phyloP scores from a whole-genome alignment of 2,113 vertebrate genomes.

The Glaucomys volans region DNA sequence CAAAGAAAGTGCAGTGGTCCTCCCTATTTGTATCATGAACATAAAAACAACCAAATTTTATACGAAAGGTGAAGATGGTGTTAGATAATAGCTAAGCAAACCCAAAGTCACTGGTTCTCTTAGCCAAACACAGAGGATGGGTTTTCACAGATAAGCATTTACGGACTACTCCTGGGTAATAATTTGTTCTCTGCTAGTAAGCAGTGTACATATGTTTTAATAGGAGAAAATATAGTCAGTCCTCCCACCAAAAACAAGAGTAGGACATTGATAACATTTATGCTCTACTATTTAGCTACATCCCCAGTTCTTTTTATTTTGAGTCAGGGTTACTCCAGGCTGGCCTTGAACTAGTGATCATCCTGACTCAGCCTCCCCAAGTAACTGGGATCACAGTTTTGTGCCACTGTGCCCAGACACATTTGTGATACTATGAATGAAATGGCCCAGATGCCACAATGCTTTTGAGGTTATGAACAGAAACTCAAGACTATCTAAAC shows the following conservation, averaged over 20 bases:
- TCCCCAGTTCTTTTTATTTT: no score
- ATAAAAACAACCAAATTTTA: neutral
- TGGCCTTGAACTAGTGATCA: no score
- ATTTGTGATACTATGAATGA: neutral
- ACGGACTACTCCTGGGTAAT: neutral
- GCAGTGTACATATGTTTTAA: neutral
- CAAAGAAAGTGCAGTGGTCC: neutral
- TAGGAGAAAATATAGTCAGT: neutral
- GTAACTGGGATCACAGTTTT: no score
- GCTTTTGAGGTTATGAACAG: neutral
- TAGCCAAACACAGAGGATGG: neutral
- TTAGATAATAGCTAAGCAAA: neutral
- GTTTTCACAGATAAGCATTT: neutral
- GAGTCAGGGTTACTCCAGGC: no score
- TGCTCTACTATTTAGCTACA: no score
- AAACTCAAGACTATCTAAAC: neutral
- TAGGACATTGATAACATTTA: constrained; percentile 1
- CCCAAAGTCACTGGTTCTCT: neutral
- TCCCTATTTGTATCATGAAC: neutral
- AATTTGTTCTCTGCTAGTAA: neutral
- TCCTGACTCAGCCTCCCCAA: no score
- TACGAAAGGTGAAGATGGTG: neutral
- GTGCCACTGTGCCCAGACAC: neutral
- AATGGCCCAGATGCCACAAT: neutral
- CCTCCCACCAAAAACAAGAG: neutral